Base-by-base conservation (phyloP, 2,113 vertebrate species). In the Mungos mungo region DNA sequence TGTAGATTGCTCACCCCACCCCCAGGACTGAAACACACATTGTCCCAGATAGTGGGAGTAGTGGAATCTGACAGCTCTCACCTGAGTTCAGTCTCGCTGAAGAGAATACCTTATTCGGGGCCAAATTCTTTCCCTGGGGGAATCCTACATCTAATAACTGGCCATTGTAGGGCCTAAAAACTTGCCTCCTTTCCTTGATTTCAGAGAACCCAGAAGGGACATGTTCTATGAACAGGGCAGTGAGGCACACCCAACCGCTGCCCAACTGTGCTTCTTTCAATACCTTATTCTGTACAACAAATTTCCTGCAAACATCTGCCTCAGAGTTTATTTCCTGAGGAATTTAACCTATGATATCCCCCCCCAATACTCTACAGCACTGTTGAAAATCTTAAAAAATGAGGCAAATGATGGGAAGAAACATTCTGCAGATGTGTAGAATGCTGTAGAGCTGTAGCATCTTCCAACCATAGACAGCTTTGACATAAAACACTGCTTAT, bases 401-500 rank as follows among this genome's bases (percentile, higher is more conserved):
- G 21, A 66, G 12, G 2, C 27, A 88, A n/a, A 31, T 9, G 3
- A 65, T 35, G 31, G 33, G 23, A 12, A 68, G 7, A 71, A 72
- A 11, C 5, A 38, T 33, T 57, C 45, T 50, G 1, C 31, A 80
- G 5, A 16, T 50, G n/a, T 83, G 23, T 18, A 86, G n/a, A 60
- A 38, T 21, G 19, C 25, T 68, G 3, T 15, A 5, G 4, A n/a
- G 13, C 25, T 85, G 1, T 21, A 4, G 2, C 50, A 31, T 21
- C 33, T 19, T 85, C 35, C 50, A 90, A 18, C 13, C 50, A 68
- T 0, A 77, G 29, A 84, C 10, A 88, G 10, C 33, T 95, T 69
- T 47, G 71, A 65, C 52, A 21, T 35, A 74, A 96, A 97, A 47
- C 52, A 71, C 14, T 23, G 29, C 29, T 66, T 38, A 69, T 69